A percentile compares a stretch with the other conserved stretches of the same genome.
Conservation (phyloP, 2,113 vertebrate species). For the Mobula hypostoma region DNA sequence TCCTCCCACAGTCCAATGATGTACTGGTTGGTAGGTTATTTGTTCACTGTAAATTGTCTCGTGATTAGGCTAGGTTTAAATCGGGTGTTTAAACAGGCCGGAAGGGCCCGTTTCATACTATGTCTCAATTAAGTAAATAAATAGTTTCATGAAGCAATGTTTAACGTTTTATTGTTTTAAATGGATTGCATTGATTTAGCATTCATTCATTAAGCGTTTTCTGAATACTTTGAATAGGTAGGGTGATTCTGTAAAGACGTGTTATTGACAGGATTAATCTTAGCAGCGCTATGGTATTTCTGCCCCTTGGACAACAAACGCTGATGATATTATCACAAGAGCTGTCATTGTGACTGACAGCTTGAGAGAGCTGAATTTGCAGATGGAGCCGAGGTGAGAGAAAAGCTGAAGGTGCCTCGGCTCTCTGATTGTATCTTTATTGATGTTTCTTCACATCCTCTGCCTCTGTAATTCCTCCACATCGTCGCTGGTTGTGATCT, state of each 20-base stretch:
- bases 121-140: no score
- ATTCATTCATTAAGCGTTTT: not conserved
- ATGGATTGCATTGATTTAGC: not conserved
- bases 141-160: not conserved
- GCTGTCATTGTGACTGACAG: not conserved
- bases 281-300: not conserved
- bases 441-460: not conserved
- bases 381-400: not conserved
- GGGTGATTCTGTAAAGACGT: not conserved
- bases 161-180: not conserved
- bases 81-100: no score
- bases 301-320: not conserved
- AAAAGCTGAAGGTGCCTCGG: not conserved
- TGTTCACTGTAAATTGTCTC: no score
- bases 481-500: not conserved
- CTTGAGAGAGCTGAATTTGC: not conserved
- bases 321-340: not conserved
- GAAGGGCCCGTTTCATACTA: no score
- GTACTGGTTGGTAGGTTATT: no score
- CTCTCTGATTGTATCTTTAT: constrained; percentile 29
- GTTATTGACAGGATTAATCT: not conserved
- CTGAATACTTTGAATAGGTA: not conserved
- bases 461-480: not conserved
- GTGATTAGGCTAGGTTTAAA: no score
- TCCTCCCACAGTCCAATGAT: no score